Evolutionary conservation across 2,888 invertebrate genomes (phyloP), one percentile per base, ranked within the genome.

Genomic region (Cataglyphis albicans): DNA sequence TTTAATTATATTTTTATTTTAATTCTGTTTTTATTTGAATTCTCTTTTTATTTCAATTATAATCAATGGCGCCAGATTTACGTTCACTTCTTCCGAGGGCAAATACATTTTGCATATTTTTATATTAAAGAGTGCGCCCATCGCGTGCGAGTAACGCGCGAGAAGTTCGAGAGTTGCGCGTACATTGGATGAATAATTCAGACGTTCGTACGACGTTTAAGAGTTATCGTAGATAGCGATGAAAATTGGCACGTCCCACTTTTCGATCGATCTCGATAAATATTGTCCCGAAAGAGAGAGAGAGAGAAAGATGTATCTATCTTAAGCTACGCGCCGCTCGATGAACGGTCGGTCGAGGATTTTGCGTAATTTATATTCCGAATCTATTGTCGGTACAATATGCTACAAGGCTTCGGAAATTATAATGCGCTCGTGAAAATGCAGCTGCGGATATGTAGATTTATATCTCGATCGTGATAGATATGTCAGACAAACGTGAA

Each of bases 361-460:
- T 84, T 83, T 72, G 41, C 82, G 63, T 88, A 86, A 88, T 88
- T 88, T 85, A 86, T 63, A 57, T 80, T 72, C 64, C 76, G 76
- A 88, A 88, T 88, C 81, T 88, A 78, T 88, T 85, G 81, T 82
- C 84, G 70, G 68, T 83, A 84, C 81, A 82, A 82, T 32, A 44
- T 32, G 76, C 76, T 83, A 81, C 41, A 81, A 74, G 81, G 78
- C 83, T 83, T 87, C 59, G 80, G 81, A 80, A 82, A 76, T 63
- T 73, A 88, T 88, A 86, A 88, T 82, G 82, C 73, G 59, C 70
- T 55, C 55, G 61, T 52, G 44, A 68, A 72, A 74, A 68, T 38
- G 21, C 52, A 61, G 44, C n/a, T 21, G 10, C 38, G 18, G 55
- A 32, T 41, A 73, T 21, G 52, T 64, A 81, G 44, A 67, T 82